Evolutionary conservation across 2,113 vertebrate species (phyloP), one percentile per base, ranked within the genome.

Genomic region (Scomber japonicus): DNA sequence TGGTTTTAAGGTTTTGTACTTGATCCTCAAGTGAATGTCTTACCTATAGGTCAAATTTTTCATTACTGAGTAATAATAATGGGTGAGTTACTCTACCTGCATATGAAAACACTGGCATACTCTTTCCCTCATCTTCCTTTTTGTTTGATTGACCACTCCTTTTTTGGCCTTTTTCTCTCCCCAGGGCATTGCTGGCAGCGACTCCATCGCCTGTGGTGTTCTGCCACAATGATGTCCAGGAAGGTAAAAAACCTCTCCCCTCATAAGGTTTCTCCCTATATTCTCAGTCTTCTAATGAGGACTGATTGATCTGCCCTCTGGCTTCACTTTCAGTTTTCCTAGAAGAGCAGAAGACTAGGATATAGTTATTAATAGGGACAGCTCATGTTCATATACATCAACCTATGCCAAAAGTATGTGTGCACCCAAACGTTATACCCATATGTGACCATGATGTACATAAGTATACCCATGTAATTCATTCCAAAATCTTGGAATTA

Each of bases 171-270:
- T 35, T 72, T 31, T 65, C 3, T 71, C 1, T 11, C 64, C 50
- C 35, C 82, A 98, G 98, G 86, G 83, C 88, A 13, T 85, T 99
- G 66, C 93, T 99, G 53, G 92, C 94, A 44, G 90, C 92, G 1
- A 97, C 97, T 31, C 93, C 94, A 0, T 99, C 97, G 0, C 97
- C 96, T 0, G 97, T 99, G 71, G 97, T 99, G 59, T 99, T 98
- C 91, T 99, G 97, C 88, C 97, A 99, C 90, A 99, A 99, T 14
- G 97, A 99, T 0, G 95, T 98, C 64, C 97, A 97, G 88, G 97
- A 98, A 96, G 97, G 97, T 98, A 95, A 94, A 83, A 49, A 14
- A 67, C 4, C 0, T 55, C 16, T 30, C n/a, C 16, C 60, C 8
- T 15, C 4, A 31, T 31, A 6, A 55, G 12, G 8, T 17, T 49